These are phyloP conservation scores for Drosophila trapezifrons DNA, from an alignment of 1,140 invertebrate genomes.

Conservation along the genomic window DNA sequence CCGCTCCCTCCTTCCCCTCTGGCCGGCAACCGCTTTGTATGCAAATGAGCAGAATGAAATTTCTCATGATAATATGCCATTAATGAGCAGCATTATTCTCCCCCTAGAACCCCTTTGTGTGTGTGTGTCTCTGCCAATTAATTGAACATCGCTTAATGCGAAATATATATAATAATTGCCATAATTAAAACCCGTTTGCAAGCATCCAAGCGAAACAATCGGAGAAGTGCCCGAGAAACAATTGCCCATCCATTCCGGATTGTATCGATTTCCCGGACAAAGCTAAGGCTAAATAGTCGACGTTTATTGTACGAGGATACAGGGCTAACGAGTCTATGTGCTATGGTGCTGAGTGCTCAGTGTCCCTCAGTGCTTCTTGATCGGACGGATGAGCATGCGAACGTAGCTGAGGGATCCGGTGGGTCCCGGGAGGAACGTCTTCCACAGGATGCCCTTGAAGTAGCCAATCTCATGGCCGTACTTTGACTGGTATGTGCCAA, in stretches of 20 bases:
- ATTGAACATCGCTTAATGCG: slow-evolving; percentile 43
- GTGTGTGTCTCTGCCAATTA: slow-evolving; percentile 27
- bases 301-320: slow-evolving; percentile 7
- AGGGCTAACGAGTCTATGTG: slow-evolving; percentile 7
- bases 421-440: slow-evolving; percentile 57
- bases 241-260: neutral
- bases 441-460: slow-evolving; percentile 69
- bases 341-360: too few species aligned
- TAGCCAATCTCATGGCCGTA: slow-evolving; percentile 50
- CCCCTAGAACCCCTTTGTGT: neutral
- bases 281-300: slow-evolving; percentile 4
- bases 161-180: slow-evolving; percentile 49
- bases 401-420: slow-evolving; percentile 60
- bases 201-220: slow-evolving; percentile 10
- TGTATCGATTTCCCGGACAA: neutral
- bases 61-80: slow-evolving; percentile 51
- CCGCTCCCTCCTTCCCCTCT: neutral
- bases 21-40: slow-evolving; percentile 25
- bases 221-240: slow-evolving; percentile 4
- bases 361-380: slow-evolving; percentile 12
- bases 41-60: slow-evolving; percentile 43
- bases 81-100: slow-evolving; percentile 47
- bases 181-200: slow-evolving; percentile 51
- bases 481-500: slow-evolving; percentile 61
- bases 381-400: slow-evolving; percentile 65